Percentiles rank a stretch among this genome's conserved stretches.
Evolutionary conservation across 1,140 invertebrate genomes (phyloP).

Genomic region (Calliphora vicina): DNA sequence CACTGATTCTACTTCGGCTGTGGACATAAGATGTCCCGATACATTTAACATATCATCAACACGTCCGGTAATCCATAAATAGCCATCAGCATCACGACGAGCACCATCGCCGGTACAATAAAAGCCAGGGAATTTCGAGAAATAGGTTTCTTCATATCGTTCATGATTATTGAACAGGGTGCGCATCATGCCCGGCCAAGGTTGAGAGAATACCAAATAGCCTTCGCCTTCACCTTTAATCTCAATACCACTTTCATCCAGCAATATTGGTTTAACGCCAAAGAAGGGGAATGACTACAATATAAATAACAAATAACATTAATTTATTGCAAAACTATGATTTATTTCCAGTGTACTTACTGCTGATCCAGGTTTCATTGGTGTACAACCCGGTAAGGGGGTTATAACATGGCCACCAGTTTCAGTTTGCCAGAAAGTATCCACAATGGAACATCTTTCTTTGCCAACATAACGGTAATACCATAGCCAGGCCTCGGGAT

Average conservation of each 20-base stretch:
- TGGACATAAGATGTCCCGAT: constrained; percentile 96
- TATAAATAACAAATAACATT: constrained; percentile 7
- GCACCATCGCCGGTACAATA: constrained; percentile 98
- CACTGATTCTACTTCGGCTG: constrained; percentile 93
- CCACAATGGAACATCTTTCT: constrained; percentile 87
- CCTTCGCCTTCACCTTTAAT: constrained; percentile 91
- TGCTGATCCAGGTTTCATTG: constrained; percentile 96
- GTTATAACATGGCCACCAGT: constrained; percentile 95
- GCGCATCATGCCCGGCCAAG: constrained; percentile 98
- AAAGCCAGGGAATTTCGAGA: constrained; percentile 93
- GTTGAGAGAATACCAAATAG: constrained; percentile 89
- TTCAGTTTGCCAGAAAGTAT: constrained; percentile 99
- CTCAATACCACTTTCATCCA: constrained; percentile 88
- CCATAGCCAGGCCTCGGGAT: constrained; percentile 98
- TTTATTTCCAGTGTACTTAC: constrained; percentile 71
- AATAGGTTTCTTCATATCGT: constrained; percentile 94
- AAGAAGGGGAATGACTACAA: constrained; percentile 95
- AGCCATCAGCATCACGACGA: constrained; percentile 89
- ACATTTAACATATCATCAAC: constrained; percentile 99
- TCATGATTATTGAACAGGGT: constrained; percentile 92
- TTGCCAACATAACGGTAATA: constrained; percentile 89
- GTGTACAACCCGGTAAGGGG: constrained; percentile 91
- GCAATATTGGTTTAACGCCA: constrained; percentile 86
- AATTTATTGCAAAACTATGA: not conserved
- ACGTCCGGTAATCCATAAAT: constrained; percentile 95